Evolutionary conservation across 2,113 vertebrate species (phyloP).

Genomic region (Regulus satrapa): DNA sequence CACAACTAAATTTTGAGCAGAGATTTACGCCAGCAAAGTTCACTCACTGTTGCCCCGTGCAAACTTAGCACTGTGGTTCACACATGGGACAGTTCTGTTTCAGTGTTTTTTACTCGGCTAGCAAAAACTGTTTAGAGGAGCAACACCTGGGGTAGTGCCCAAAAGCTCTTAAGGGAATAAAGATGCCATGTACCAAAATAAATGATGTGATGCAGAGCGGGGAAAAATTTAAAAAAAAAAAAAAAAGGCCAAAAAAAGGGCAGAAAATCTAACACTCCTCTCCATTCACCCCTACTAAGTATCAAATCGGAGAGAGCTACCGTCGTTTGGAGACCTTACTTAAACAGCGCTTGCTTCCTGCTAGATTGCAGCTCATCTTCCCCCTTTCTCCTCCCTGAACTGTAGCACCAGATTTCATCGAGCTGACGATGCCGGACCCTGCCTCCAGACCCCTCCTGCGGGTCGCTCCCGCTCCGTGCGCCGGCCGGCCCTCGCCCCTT

Average conservation of each 20-base stretch:
- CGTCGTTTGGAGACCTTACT: background rate
- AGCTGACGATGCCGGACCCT: accelerated
- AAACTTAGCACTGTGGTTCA: background rate
- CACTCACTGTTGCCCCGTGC: background rate
- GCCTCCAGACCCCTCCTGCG: background rate
- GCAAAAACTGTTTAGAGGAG: background rate
- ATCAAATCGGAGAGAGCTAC: background rate
- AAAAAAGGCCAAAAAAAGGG: too few species aligned
- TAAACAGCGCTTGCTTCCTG: background rate
- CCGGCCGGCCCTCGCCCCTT: too few species aligned
- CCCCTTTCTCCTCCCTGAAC: background rate
- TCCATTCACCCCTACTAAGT: background rate
- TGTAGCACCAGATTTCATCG: accelerated
- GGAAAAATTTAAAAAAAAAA: too few species aligned
- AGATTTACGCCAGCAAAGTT: background rate
- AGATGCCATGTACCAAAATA: background rate
- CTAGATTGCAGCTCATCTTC: background rate
- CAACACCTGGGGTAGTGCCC: background rate
- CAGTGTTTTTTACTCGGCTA: background rate
- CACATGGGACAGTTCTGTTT: background rate
- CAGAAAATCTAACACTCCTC: background rate
- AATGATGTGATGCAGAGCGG: accelerated
- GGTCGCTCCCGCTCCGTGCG: too few species aligned
- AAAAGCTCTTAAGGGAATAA: background rate
- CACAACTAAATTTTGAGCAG: background rate